phyloP scores from a whole-genome alignment of 2,797 vertebrate genomes.

The Channallabes apus region DNA sequence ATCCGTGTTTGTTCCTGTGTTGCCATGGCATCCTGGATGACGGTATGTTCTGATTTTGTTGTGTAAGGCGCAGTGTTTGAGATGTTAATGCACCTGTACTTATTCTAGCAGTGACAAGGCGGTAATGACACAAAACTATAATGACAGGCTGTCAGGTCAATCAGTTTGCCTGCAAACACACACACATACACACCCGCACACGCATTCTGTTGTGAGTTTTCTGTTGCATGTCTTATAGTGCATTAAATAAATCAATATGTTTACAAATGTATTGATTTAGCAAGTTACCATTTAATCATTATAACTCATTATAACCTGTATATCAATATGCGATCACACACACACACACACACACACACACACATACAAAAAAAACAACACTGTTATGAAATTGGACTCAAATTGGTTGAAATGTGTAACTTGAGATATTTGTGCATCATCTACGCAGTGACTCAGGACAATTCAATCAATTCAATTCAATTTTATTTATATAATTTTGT shows the following conservation, averaged over 20 bases:
- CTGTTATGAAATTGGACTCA: neutral
- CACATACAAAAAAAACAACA: neutral
- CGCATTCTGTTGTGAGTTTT: neutral
- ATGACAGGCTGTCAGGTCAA: slow-evolving; percentile 1
- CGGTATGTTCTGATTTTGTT: slow-evolving; percentile 13
- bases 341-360: neutral
- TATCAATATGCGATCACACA: neutral
- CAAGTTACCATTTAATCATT: neutral
- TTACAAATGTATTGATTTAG: neutral
- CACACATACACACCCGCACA: neutral
- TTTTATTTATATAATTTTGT: too few species aligned
- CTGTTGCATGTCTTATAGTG: neutral
- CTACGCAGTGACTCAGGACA: neutral
- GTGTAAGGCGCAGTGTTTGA: neutral
- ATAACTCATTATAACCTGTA: too few species aligned
- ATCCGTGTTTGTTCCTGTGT: slow-evolving; percentile 34
- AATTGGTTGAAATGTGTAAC: neutral
- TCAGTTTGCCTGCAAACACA: too few species aligned
- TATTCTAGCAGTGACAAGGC: slow-evolving; percentile 15
- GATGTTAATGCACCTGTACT: neutral
- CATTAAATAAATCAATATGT: neutral
- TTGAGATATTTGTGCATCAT: neutral
- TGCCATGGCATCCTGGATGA: slow-evolving; percentile 11
- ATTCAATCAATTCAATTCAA: neutral
- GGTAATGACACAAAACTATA: neutral